Evolutionary conservation across 2,797 vertebrate genomes (phyloP), one percentile per base, ranked within the genome.

Genomic region (Cygnus olor): DNA sequence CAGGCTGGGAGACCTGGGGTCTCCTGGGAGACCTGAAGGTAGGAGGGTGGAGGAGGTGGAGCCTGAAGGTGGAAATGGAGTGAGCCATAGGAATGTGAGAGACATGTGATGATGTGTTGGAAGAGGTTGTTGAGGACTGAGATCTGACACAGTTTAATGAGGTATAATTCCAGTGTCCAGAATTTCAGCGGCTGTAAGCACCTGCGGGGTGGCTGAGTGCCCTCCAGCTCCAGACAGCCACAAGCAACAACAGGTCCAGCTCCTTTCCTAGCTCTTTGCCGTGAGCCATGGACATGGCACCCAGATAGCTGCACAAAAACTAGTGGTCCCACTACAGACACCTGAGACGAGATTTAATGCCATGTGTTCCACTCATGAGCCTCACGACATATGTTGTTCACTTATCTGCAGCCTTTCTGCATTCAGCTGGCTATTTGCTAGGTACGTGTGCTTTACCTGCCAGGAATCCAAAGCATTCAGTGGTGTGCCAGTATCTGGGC

Each of bases 51-150:
- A 72, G 6, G n/a, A 82, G 14, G 38, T 64, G 44, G 60, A 91
- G 27, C 8, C 47, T 78, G 30, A 20, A 30, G 85, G 76, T 12
- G 58, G 42, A 76, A 82, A 21, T 13, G 14, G 24, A 71, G 51
- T 25, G 78, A 78, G 63, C 36, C 25, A 5, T 1, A 11, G 38
- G 10, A 1, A 1, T 12, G 19, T 73, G 38, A 70, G 71, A 82
- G 36, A 56, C 0, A 1, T 1, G 1, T 0, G 0, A 36, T 63
- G 60, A 89, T 30, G 7, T 0, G 4, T 30, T 34, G 12, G 38
- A 54, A 61, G 61, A 85, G 12, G 11, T n/a, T 70, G 47, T 44
- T 69, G 54, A 30, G 11, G 69, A 42, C 25, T 58, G 63, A 51
- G n/a, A n/a, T 54, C 53, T 47, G 69, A 45, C 14, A 49, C 4